phyloP scores from a whole-genome alignment of 2,797 vertebrate species.

The Triplophysa bombifrons region DNA sequence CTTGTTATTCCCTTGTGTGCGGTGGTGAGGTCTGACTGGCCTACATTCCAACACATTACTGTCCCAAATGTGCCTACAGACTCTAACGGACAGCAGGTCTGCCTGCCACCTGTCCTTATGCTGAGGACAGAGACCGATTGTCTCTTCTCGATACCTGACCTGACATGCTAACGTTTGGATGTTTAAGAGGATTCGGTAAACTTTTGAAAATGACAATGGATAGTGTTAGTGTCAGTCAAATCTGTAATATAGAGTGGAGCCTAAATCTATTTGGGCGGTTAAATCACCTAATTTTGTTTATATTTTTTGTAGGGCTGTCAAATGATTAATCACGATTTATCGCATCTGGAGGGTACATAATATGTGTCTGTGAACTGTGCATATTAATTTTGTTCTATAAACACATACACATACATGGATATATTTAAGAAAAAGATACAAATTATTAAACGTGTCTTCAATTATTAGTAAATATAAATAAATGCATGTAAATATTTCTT shows the following conservation, averaged over 20 bases:
- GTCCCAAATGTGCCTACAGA: slow-evolving; percentile 21
- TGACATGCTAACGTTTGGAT: neutral
- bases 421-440: too few relatives aligned
- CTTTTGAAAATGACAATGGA: neutral
- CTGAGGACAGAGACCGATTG: slow-evolving; percentile 9
- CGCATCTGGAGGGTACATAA: too few relatives aligned
- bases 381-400: too few relatives aligned
- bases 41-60: slow-evolving; percentile 50
- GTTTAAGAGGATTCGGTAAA: neutral
- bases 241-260: neutral
- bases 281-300: too few relatives aligned
- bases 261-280: too few relatives aligned
- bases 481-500: too few relatives aligned
- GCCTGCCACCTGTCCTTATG: slow-evolving; percentile 45
- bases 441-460: too few relatives aligned
- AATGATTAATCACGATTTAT: too few relatives aligned
- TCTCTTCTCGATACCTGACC: slow-evolving; percentile 27
- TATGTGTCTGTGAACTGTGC: too few relatives aligned
- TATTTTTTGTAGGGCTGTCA: too few relatives aligned
- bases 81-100: slow-evolving; percentile 7
- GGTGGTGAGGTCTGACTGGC: slow-evolving; percentile 53
- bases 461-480: too few relatives aligned
- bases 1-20: slow-evolving; percentile 61
- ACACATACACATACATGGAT: too few relatives aligned
- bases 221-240: slow-evolving; percentile 5